These are phyloP conservation scores for Siphonodentalium dalli DNA, from an alignment of 2,888 invertebrate species.

Conservation along the genomic window DNA sequence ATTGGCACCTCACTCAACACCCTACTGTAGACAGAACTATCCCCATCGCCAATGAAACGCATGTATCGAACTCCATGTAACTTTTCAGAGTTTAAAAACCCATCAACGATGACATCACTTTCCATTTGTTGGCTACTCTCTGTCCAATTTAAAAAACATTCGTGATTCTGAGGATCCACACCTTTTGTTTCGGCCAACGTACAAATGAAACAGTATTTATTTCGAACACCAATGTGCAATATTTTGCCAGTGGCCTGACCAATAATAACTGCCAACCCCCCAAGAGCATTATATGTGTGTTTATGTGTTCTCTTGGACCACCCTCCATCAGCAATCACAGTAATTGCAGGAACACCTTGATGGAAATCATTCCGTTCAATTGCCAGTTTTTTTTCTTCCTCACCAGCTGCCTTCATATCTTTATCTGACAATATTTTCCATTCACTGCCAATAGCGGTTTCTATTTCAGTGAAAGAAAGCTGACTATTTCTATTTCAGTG, in stretches of 20 bases:
- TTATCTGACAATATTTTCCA: constrained; percentile 7
- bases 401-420: constrained; percentile 15
- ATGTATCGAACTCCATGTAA: constrained; percentile 19
- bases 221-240: constrained; percentile 14
- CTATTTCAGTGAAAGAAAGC: constrained; percentile 4
- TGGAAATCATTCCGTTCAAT: constrained; percentile 8
- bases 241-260: constrained; percentile 12
- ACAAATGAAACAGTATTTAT: constrained; percentile 19
- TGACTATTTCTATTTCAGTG: constrained; percentile 4
- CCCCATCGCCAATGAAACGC: constrained; percentile 24
- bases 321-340: constrained; percentile 20
- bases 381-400: constrained; percentile 15
- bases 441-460: constrained; percentile 11
- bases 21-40: constrained; percentile 19
- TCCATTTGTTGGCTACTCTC: constrained; percentile 26
- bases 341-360: constrained; percentile 20
- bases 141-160: constrained; percentile 26
- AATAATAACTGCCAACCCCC: constrained; percentile 19
- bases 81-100: constrained; percentile 17
- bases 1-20: constrained; percentile 9
- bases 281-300: constrained; percentile 20
- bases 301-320: constrained; percentile 22
- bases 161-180: constrained; percentile 10
- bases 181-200: constrained; percentile 3
- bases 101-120: constrained; percentile 22